Base-by-base conservation (phyloP, 1,140 invertebrate species). In the Drosophila mayri region DNA sequence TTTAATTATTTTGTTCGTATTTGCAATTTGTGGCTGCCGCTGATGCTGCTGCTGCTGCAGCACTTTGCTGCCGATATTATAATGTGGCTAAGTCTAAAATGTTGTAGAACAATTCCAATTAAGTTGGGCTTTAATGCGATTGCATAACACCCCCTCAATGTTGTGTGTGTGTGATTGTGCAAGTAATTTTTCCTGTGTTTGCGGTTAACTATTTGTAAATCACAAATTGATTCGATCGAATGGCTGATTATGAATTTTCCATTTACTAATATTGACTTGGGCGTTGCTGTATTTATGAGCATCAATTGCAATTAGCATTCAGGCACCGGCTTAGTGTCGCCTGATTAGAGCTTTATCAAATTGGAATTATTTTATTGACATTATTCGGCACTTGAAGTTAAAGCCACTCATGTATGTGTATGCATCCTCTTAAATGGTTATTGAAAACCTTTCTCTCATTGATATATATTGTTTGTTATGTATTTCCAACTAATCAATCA, bases 1-100 rank as follows among this genome's bases (percentile, higher is more conserved):
- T 86, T 81, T 86, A 81, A 86, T 86, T 86, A 84, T 84, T 84
- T 79, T 70, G 80, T 85, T 72, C 68, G 47, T 84, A 75, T 86
- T 86, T 76, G 80, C 65, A 75, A 81, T 86, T 86, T 82, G 82
- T 71, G 78, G 83, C 66, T 67, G 72, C 70, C 47, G 73, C 62
- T 71, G 68, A 9, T 47, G 37, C 37, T n/a, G n/a, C n/a, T n/a
- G 41, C 10, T 44, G 41, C 44, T 46, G 52, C 76, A 41, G 74
- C 76, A 84, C 58, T 68, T 66, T 77, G 84, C 70, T 37, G 37
- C 54, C 61, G 28, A 65, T 65, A 57, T 60, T 60, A 61, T 37
- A 40, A 66, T 52, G 73, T 30, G 59, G 28, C 67, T 46, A 52
- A 52, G 46, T 50, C 41, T 5, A 32, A 67, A 30, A 28, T 66